Percentiles rank a stretch among this genome's conserved stretches.
These are phyloP conservation scores for Stenurella melanura DNA, from an alignment of 2,888 invertebrate genomes.

Conservation along the genomic window DNA sequence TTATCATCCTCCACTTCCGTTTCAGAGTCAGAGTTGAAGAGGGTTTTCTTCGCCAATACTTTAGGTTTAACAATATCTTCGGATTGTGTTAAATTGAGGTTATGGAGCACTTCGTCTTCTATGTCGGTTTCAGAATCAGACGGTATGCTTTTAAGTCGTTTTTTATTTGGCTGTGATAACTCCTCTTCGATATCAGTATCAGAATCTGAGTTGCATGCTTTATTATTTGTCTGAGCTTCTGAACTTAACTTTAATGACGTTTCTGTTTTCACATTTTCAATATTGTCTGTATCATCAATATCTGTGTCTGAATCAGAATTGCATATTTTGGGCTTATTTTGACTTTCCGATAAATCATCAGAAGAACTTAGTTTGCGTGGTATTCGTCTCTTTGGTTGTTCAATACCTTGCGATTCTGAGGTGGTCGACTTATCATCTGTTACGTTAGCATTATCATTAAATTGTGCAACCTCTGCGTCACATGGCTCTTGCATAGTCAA, in stretches of 20 bases:
- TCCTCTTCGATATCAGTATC: slow-evolving; percentile 57
- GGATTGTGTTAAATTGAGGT: not conserved
- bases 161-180: slow-evolving; percentile 4
- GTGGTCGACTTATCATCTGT: not conserved
- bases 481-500: slow-evolving; percentile 18
- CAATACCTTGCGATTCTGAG: slow-evolving; percentile 19
- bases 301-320: slow-evolving; percentile 50
- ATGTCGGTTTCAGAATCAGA: slow-evolving; percentile 55
- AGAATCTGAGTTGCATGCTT: slow-evolving; percentile 45
- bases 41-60: slow-evolving; percentile 27
- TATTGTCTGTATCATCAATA: slow-evolving; percentile 38
- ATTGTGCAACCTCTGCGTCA: not conserved
- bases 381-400: not conserved
- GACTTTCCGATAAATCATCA: not conserved
- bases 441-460: not conserved
- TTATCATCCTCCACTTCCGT: slow-evolving; percentile 56
- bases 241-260: not conserved
- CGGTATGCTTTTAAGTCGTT: not conserved
- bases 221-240: slow-evolving; percentile 25
- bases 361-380: slow-evolving; percentile 35
- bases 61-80: slow-evolving; percentile 41
- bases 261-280: slow-evolving; percentile 44
- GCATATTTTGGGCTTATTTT: slow-evolving; percentile 1
- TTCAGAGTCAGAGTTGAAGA: slow-evolving; percentile 54
- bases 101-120: slow-evolving; percentile 40